Percentiles rank a stretch among this genome's conserved stretches.
Conservation (phyloP, 2,888 invertebrate species). For the Andrena camellia region DNA sequence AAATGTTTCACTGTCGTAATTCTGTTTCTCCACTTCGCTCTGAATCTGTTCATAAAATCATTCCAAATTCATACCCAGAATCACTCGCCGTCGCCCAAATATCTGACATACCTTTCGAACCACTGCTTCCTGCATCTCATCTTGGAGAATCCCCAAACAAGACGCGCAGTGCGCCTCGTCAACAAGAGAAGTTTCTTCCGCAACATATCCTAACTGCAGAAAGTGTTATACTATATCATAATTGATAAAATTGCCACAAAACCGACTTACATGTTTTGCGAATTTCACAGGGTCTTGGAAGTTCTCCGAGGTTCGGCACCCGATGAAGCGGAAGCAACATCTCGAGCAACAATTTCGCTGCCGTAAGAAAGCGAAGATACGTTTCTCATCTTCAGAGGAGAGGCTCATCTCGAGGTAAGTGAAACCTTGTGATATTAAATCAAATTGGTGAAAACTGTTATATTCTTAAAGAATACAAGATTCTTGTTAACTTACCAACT, state of each 20-base stretch:
- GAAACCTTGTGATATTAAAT: background rate
- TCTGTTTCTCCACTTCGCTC: conserved; percentile 47
- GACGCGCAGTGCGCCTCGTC: conserved; percentile 88
- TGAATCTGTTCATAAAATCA: conserved; percentile 65
- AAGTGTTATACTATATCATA: background rate
- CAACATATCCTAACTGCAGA: conserved; percentile 72
- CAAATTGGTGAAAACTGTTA: background rate
- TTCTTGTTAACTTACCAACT: conserved; percentile 11
- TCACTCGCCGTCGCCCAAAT: conserved; percentile 29
- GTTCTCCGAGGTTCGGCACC: conserved; percentile 87
- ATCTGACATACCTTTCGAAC: conserved; percentile 85
- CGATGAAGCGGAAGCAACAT: conserved; percentile 90
- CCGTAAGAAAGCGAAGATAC: conserved; percentile 71
- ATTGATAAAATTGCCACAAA: background rate
- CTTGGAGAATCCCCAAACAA: conserved; percentile 91
- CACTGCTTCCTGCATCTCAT: conserved; percentile 86
- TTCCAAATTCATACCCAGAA: background rate
- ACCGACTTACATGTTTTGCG: conserved; percentile 86
- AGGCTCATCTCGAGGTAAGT: conserved; percentile 43
- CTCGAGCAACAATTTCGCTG: conserved; percentile 88
- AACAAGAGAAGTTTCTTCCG: conserved; percentile 83
- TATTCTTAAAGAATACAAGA: background rate
- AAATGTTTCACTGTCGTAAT: conserved; percentile 89
- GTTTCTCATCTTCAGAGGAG: conserved; percentile 47
- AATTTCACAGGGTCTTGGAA: conserved; percentile 86